A percentile compares a stretch with the other conserved stretches of the same genome.
Conservation (phyloP, 2,113 vertebrate species). For the Dendrocopos noguchii region DNA sequence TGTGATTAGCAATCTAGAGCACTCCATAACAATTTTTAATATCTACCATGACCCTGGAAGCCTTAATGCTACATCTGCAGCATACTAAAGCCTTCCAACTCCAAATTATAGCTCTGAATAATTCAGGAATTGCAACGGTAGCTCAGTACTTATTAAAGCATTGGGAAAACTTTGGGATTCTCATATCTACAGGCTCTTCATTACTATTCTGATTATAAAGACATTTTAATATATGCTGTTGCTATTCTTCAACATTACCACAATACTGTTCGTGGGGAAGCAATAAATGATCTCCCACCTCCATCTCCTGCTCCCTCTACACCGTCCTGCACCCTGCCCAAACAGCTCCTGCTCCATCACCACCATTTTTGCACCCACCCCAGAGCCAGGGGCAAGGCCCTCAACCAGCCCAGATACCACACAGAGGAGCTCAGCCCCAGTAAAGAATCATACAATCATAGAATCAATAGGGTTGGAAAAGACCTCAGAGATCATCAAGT, state of each 20-base stretch:
- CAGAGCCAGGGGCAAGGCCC: too few species aligned
- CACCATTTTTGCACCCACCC: too few species aligned
- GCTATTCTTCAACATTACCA: slow-evolving; percentile 23
- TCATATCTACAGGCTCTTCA: slow-evolving; percentile 45
- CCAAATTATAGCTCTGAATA: slow-evolving; percentile 73
- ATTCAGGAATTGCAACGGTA: slow-evolving; percentile 69
- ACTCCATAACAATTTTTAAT: slow-evolving; percentile 78
- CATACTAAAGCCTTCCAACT: slow-evolving; percentile 69
- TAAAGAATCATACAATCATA: too few species aligned
- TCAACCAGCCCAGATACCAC: too few species aligned
- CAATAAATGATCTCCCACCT: slow-evolving; percentile 10
- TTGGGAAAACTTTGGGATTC: slow-evolving; percentile 69
- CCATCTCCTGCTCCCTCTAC: too few species aligned
- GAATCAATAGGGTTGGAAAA: too few species aligned
- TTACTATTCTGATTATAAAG: slow-evolving; percentile 50
- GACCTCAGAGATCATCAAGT: too few species aligned
- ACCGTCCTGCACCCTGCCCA: too few species aligned
- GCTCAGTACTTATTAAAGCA: slow-evolving; percentile 62
- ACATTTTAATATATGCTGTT: slow-evolving; percentile 41
- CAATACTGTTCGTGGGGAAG: slow-evolving; percentile 1
- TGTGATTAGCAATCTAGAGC: slow-evolving; percentile 74
- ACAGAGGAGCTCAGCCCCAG: too few species aligned
- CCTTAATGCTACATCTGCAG: slow-evolving; percentile 56
- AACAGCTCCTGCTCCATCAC: too few species aligned
- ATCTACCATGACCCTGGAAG: slow-evolving; percentile 74